Conservation (phyloP, 2,797 vertebrate species). For the Sylvilagus floridanus region DNA sequence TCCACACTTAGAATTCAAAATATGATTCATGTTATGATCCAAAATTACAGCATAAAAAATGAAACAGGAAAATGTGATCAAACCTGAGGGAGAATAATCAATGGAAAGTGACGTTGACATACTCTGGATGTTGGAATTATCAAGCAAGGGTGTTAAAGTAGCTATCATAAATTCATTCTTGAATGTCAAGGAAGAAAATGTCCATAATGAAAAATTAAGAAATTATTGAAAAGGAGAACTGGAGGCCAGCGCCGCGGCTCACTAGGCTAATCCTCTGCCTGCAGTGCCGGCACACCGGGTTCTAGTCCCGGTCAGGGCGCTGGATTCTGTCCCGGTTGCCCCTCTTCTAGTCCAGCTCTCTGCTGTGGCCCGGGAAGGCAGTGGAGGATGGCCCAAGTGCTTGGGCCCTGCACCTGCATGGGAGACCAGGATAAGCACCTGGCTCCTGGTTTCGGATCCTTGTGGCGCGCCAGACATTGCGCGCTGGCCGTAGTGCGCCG, state of each 20-base stretch:
- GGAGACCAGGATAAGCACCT: no score
- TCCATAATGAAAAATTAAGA: background rate
- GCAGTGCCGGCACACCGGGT: no score
- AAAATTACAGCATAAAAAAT: background rate
- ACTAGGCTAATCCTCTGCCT: no score
- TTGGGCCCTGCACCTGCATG: no score
- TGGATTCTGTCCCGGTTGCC: no score
- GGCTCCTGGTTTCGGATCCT: no score
- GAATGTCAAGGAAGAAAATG: background rate
- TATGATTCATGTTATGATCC: background rate
- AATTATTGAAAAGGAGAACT: background rate
- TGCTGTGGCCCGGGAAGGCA: no score
- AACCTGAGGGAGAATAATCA: background rate
- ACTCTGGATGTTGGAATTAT: background rate
- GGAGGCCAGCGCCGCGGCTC: background rate
- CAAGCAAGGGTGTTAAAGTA: background rate
- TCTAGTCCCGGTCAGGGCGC: no score
- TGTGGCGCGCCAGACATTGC: no score
- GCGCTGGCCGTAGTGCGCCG: no score
- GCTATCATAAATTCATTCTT: background rate
- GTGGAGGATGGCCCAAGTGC: no score
- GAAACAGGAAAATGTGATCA: background rate
- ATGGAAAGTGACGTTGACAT: background rate
- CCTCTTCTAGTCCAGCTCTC: no score
- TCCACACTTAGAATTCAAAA: background rate